phyloP scores from a whole-genome alignment of 2,797 vertebrate genomes.

The Centroberyx gerrardi region DNA sequence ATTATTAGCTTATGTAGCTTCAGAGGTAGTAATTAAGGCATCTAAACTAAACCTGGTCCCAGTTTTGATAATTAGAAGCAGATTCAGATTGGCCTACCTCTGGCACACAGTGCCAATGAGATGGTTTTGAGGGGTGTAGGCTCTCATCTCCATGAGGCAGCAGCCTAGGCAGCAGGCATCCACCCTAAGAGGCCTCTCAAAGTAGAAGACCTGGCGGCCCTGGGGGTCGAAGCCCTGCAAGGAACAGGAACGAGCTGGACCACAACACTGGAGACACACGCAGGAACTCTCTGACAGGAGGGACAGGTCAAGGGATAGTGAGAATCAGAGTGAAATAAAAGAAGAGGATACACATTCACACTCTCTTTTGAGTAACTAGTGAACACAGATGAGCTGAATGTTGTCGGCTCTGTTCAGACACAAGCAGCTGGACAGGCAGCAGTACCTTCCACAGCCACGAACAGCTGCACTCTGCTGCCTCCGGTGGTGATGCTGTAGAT shows the following conservation, averaged over 20 bases:
- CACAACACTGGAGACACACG: conserved; percentile 85
- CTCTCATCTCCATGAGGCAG: conserved; percentile 87
- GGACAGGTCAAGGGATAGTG: background rate
- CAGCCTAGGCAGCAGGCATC: conserved; percentile 85
- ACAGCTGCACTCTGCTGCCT: conserved; percentile 74
- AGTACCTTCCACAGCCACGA: conserved; percentile 88
- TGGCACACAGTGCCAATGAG: conserved; percentile 80
- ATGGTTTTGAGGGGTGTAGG: conserved; percentile 73
- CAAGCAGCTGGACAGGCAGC: background rate
- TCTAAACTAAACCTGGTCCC: too few species aligned
- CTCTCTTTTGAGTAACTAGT: background rate
- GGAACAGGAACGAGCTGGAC: conserved; percentile 84
- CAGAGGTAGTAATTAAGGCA: too few species aligned
- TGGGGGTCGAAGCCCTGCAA: conserved; percentile 78
- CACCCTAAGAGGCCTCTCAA: conserved; percentile 81
- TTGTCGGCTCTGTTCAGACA: background rate
- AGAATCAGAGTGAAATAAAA: background rate
- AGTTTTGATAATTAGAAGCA: background rate
- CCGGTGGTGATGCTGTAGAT: conserved; percentile 82
- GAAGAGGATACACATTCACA: background rate
- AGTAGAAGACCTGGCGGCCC: conserved; percentile 78
- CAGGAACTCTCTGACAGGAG: conserved; percentile 84
- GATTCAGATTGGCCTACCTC: conserved; percentile 58
- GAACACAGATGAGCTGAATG: background rate
- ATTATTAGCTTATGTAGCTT: too few species aligned